A percentile compares a stretch with the other conserved stretches of the same genome.
phyloP scores from a whole-genome alignment of 1,140 invertebrate species.

The Sitophilus oryzae region DNA sequence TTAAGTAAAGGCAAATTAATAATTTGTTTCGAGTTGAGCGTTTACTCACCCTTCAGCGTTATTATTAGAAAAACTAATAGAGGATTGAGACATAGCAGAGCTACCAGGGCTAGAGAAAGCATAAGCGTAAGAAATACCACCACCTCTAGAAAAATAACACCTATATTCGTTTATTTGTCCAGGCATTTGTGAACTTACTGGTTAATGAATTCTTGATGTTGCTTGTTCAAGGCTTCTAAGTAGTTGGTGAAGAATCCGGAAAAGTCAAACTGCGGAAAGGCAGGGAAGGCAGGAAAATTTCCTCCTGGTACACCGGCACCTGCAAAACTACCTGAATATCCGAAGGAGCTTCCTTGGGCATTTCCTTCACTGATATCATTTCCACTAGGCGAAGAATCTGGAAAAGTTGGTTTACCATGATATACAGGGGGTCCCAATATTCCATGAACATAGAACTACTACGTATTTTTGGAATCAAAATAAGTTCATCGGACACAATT shows the following conservation, averaged over 20 bases:
- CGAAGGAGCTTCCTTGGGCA: background rate
- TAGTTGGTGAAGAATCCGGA: constrained; percentile 26
- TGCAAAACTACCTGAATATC: background rate
- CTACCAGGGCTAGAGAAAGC: constrained; percentile 26
- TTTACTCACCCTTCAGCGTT: no score
- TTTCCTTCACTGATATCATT: background rate
- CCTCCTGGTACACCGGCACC: background rate
- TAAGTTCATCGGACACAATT: no score
- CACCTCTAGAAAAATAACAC: constrained; percentile 24
- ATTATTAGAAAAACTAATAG: no score
- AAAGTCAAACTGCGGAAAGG: constrained; percentile 29
- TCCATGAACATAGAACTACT: no score
- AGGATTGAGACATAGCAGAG: constrained; percentile 26
- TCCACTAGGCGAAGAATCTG: background rate
- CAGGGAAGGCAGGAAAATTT: background rate
- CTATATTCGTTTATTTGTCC: background rate
- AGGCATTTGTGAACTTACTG: constrained; percentile 21
- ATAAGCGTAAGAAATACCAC: constrained; percentile 26
- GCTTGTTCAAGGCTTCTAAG: constrained; percentile 25
- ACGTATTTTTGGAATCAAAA: no score
- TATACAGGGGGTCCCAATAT: no score
- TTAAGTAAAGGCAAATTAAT: constrained; percentile 12
- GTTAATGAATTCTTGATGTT: constrained; percentile 27
- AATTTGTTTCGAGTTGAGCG: no score
- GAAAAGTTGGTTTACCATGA: background rate